Percentiles rank a stretch among this genome's conserved stretches.
These are phyloP conservation scores for Cinclus cinclus DNA, from an alignment of 2,113 vertebrate genomes.

Conservation along the genomic window DNA sequence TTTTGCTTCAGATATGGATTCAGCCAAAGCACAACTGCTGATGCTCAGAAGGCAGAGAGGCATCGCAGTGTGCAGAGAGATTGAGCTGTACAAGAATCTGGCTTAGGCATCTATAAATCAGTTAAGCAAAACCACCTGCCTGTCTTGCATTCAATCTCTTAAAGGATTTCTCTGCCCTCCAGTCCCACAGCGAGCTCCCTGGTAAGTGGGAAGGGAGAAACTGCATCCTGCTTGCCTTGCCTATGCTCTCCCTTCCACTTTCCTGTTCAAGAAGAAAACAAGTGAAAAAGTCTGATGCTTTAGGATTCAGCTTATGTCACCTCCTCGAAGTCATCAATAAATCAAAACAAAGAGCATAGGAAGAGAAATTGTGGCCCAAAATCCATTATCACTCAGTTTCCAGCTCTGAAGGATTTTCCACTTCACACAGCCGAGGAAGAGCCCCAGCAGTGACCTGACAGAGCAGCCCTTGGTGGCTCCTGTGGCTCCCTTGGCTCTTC, in stretches of 20 bases:
- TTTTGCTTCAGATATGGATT: neutral
- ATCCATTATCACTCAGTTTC: neutral
- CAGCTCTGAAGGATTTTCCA: neutral
- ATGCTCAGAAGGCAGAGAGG: neutral
- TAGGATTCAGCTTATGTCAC: neutral
- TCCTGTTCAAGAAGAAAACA: neutral
- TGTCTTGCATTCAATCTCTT: neutral
- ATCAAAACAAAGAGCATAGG: neutral
- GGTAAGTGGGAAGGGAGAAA: neutral
- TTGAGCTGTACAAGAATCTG: neutral
- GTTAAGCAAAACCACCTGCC: neutral
- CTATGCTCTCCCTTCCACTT: neutral
- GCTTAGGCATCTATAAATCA: neutral
- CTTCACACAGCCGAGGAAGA: neutral
- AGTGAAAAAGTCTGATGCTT: neutral
- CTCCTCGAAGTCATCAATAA: neutral
- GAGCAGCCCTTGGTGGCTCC: neutral
- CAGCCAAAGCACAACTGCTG: neutral
- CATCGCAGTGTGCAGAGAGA: neutral
- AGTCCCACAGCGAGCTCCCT: neutral
- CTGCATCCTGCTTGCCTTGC: neutral
- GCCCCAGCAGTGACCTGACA: neutral
- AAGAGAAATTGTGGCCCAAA: neutral
- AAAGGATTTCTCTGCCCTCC: neutral
- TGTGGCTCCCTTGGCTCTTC: neutral